Evolutionary conservation across 2,797 vertebrate genomes (phyloP).

Genomic region (Nothura maculosa): DNA sequence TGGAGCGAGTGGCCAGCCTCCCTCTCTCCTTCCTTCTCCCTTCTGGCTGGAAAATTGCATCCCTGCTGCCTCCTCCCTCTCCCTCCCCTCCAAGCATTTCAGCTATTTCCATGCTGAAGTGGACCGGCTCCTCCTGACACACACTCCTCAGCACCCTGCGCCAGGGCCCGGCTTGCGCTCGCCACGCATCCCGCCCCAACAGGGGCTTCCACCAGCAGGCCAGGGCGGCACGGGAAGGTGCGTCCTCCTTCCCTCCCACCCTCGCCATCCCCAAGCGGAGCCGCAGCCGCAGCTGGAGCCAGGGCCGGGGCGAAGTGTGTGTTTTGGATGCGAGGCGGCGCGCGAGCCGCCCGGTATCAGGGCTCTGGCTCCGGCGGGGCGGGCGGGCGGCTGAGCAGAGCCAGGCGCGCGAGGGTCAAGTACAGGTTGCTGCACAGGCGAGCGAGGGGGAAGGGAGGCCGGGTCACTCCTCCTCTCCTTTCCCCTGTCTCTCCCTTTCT

Average conservation of each 20-base stretch:
- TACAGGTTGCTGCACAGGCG: slow-evolving; percentile 82
- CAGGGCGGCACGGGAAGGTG: slow-evolving; percentile 15
- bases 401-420: slow-evolving; percentile 84
- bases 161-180: background rate
- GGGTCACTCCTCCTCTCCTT: slow-evolving; percentile 73
- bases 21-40: background rate
- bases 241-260: background rate
- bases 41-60: background rate
- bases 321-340: slow-evolving; percentile 73
- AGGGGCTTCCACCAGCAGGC: background rate
- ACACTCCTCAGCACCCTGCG: slow-evolving; percentile 58
- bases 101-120: slow-evolving; percentile 46
- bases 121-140: slow-evolving; percentile 23
- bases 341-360: slow-evolving; percentile 77
- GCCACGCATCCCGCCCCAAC: background rate
- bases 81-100: slow-evolving; percentile 20
- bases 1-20: background rate
- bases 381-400: slow-evolving; percentile 75
- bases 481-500: slow-evolving; percentile 35
- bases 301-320: slow-evolving; percentile 70
- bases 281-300: no score
- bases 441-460: slow-evolving; percentile 79
- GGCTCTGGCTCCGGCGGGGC: slow-evolving; percentile 78
- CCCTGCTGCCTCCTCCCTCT: background rate
- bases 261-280: no score